Base-by-base conservation (phyloP, 2,888 invertebrate genomes). In the Ophion slaviceki region DNA sequence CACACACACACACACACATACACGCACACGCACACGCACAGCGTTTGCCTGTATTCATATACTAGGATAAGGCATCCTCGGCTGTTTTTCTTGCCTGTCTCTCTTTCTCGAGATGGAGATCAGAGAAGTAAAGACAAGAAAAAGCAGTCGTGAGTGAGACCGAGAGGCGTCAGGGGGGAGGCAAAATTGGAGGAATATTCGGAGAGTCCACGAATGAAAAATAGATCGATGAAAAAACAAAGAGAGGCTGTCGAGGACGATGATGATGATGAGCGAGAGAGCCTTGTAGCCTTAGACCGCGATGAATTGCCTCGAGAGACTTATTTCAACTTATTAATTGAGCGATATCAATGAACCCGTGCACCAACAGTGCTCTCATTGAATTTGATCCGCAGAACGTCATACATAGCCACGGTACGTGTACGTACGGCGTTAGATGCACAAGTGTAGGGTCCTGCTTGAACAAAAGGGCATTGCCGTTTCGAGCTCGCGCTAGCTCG, bases 271-370 rank as follows among this genome's bases (percentile, higher is more conserved):
- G 64, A 78, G 70, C 20, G 75, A 62, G 64, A 77, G 57, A 61
- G 78, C 86, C 86, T 47, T 47, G 68, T 84, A 87, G 87, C 87
- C 87, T 84, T 80, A 89, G 91, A 89, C 89, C 90, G 53, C 79
- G 70, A 72, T 79, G 71, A 86, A 85, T 85, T 82, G 84, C 82
- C 70, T 80, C 77, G 86, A 45, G 86, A 45, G 90, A 10, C 11
- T 91, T 93, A 92, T 93, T 93, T 93, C 91, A 91, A 93, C 92
- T 92, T 92, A 92, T 92, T 92, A 93, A 92, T 93, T 91, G 92
- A 92, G 91, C 90, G 90, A 93, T 92, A 93, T 92, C 92, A 93
- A 92, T 93, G 92, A 92, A 93, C 93, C 90, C 91, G 90, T 89
- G 91, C 89, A 89, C 89, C 89, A 92, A 93, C 93, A 93, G 92